Base-by-base conservation (phyloP, 2,888 invertebrate genomes). In the Odontocolon sp. region DNA sequence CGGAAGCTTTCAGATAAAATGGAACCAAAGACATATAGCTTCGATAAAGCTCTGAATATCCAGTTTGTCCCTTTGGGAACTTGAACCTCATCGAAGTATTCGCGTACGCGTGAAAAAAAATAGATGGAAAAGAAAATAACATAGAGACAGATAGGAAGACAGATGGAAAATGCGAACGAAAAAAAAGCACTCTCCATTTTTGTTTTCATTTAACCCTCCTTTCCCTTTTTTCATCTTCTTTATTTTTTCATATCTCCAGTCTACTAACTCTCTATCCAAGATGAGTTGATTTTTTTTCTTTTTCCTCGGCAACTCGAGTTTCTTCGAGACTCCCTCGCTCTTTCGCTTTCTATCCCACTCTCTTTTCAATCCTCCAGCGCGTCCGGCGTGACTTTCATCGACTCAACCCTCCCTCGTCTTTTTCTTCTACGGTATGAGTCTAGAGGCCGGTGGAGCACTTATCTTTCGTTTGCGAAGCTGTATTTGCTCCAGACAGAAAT, bases 301-400 rank as follows among this genome's bases (percentile, higher is more conserved):
- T 68, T 79, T 82, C 81, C 81, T 80, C 81, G 74, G 81, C 80
- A 79, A 82, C 78, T 80, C 80, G 83, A 83, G 81, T 84, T 83
- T 69, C 68, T 56, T 56, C 59, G 47, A 57, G 52, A 72, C 36
- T 69, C 64, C 64, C 56, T 52, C 45, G 69, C n/a, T n/a, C n/a
- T n/a, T n/a, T n/a, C n/a, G n/a, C n/a, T 66, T 61, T n/a, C 31
- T 45, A n/a, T 63, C 52, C 31, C 9, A 57, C 42, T 8, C 23
- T 6, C 54, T 33, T 11, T 11, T 38, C 56, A 18, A 64, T 21
- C 23, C 28, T 61, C 47, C 50, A 42, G 47, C 40, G 36, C 50
- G 40, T 42, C 38, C 64, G 42, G 31, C 47, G 40, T 31, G 40
- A 50, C 61, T 42, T 21, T 36, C 42, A 59, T 64, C 47, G 36